These are phyloP conservation scores for Catalaphyllia jardinei DNA, from an alignment of 64 coral and sea anemone species.

Conservation along the genomic window DNA sequence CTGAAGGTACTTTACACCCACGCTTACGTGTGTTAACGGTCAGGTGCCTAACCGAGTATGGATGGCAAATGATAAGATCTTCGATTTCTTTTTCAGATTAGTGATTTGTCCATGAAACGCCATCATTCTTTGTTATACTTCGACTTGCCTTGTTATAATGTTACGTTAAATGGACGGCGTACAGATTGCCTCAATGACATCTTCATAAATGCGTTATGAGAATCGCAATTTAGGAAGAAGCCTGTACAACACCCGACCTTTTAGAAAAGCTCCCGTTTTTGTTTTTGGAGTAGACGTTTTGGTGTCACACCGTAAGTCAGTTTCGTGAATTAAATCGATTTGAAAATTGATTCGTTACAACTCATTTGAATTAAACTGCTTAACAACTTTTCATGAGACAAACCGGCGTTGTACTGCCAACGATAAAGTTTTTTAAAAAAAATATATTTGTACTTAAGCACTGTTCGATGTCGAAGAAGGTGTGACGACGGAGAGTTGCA, in stretches of 20 bases:
- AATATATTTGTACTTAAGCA: background rate
- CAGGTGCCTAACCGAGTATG: constrained; percentile 40
- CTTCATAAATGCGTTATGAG: background rate
- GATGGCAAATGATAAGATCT: constrained; percentile 29
- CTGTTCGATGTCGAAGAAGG: background rate
- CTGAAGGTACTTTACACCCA: background rate
- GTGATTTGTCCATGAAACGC: constrained; percentile 10
- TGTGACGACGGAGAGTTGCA: background rate
- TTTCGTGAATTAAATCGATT: background rate
- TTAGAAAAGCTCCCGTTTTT: background rate
- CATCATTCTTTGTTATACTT: constrained; percentile 1
- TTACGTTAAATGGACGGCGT: background rate
- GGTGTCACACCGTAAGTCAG: background rate
- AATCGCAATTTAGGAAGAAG: background rate
- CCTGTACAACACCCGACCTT: background rate
- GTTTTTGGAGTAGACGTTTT: too few relatives aligned
- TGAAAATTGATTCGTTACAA: constrained; percentile 20
- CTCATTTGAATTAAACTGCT: constrained; percentile 13
- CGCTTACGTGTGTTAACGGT: background rate
- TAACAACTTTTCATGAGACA: background rate
- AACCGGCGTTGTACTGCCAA: background rate
- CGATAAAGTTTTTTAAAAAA: background rate
- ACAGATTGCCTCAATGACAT: background rate
- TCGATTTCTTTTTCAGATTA: constrained; percentile 11
- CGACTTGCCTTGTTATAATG: constrained; percentile 12